phyloP scores from a whole-genome alignment of 2,888 invertebrate genomes.

The Lomographa bimaculata region DNA sequence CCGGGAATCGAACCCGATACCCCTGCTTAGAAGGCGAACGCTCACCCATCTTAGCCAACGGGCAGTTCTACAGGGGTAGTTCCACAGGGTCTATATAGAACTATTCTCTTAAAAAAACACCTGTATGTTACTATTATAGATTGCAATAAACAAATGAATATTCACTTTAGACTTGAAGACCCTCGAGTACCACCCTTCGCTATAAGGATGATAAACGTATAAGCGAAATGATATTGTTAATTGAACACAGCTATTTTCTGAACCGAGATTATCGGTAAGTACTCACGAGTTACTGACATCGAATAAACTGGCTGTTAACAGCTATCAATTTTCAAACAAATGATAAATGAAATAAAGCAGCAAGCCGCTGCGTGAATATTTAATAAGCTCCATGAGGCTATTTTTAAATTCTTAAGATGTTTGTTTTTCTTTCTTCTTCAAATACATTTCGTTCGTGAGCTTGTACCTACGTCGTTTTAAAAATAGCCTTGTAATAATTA shows the following conservation, averaged over 20 bases:
- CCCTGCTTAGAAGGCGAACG: too few relatives aligned
- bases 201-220: too few relatives aligned
- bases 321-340: constrained; percentile 30
- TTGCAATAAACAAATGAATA: too few relatives aligned
- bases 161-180: too few relatives aligned
- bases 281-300: constrained; percentile 35
- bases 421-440: constrained; percentile 6
- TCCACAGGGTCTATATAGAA: too few relatives aligned
- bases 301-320: constrained; percentile 36
- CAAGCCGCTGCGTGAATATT: constrained; percentile 8
- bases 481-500: constrained; percentile 1
- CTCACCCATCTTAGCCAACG: too few relatives aligned
- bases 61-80: too few relatives aligned
- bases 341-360: constrained; percentile 16
- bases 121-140: too few relatives aligned
- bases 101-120: too few relatives aligned
- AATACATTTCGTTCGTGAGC: constrained; percentile 3
- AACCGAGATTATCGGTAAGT: constrained; percentile 43
- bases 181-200: too few relatives aligned
- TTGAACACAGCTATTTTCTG: constrained; percentile 34
- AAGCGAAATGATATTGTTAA: constrained; percentile 17
- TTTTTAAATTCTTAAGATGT: constrained; percentile 4
- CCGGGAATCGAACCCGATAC: too few relatives aligned
- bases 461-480: not conserved
- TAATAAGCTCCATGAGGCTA: not conserved